Evolutionary conservation across 2,797 vertebrate species (phyloP).

Genomic region (Ispidina picta): DNA sequence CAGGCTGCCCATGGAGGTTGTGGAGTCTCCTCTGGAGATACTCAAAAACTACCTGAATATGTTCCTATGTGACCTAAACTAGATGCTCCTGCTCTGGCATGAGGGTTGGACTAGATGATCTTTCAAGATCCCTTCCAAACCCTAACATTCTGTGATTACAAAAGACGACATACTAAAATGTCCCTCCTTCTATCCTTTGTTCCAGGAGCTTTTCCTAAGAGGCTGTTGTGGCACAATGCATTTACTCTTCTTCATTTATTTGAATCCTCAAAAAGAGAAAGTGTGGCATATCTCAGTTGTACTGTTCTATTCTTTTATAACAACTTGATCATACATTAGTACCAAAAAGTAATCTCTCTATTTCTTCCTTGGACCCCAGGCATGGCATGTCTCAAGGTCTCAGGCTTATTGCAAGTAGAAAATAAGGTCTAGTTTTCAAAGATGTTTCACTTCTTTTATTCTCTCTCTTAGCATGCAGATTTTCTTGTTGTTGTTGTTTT

Average conservation of each 20-base stretch:
- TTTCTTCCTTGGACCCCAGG: not conserved
- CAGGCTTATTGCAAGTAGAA: not conserved
- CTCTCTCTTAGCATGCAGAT: not conserved
- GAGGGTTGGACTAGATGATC: too few species aligned
- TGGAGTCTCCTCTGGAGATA: too few species aligned
- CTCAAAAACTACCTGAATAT: too few species aligned
- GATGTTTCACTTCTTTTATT: not conserved
- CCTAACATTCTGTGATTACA: too few species aligned
- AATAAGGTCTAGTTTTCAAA: not conserved
- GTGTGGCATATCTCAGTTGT: not conserved
- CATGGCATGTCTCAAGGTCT: not conserved
- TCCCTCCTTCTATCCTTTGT: not conserved
- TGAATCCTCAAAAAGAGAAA: not conserved
- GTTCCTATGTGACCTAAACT: too few species aligned
- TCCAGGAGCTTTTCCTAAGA: not conserved
- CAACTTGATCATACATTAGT: not conserved
- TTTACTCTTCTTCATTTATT: not conserved
- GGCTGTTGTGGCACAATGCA: not conserved
- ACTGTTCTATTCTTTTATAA: not conserved
- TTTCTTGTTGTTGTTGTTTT: not conserved
- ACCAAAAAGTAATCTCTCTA: rapidly evolving
- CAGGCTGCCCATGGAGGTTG: too few species aligned
- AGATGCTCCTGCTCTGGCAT: too few species aligned
- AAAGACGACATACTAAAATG: rapidly evolving
- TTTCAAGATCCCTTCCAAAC: too few species aligned